Base-by-base conservation (phyloP, 2,888 invertebrate genomes). In the Aporophyla nigra region DNA sequence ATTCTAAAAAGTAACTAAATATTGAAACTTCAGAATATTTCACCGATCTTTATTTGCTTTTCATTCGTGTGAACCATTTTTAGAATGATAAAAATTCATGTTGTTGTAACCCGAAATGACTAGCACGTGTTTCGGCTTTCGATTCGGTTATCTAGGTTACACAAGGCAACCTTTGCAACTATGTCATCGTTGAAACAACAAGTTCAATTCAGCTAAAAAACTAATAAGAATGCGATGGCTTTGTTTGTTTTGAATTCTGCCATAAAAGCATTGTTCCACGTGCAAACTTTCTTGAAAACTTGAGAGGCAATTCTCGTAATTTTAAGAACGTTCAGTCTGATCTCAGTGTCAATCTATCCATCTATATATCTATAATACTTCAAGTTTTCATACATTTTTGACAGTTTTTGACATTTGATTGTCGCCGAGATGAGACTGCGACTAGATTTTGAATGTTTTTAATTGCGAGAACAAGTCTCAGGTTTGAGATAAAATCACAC, bases 121-220 rank as follows among this genome's bases (percentile, higher is more conserved):
- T 51, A n/a, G 12, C 49, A 62, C 62, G 33, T 51, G 51, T 71
- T 49, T 46, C 10, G 43, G 12, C n/a, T 21, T 51, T 33, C 16
- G 19, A 56, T 78, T 77, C n/a, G 5, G 10, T 16, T 43, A 51
- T 69, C 58, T 51, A 12, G 7, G 43, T 71, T 49, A 54, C 1
- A 56, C 24, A 46, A 69, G 9, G 16, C 19, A 46, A 62, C 14
- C 24, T 54, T 40, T 40, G 49, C 19, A 56, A 62, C 43, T 46
- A 9, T 54, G 46, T 54, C 27, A n/a, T 49, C 9, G 19, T 56
- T 51, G 27, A n/a, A 63, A 43, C 19, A 56, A 43, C 27, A 40
- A 40, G 21, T 71, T 24, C 1, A 33, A 21, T 56, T 71, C 2
- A n/a, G 6, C 5, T 5, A n/a, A 63, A 70, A 49, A 19, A 24